Evolutionary conservation across 2,113 vertebrate species (phyloP), one percentile per base, ranked within the genome.

Genomic region (Indri indri): DNA sequence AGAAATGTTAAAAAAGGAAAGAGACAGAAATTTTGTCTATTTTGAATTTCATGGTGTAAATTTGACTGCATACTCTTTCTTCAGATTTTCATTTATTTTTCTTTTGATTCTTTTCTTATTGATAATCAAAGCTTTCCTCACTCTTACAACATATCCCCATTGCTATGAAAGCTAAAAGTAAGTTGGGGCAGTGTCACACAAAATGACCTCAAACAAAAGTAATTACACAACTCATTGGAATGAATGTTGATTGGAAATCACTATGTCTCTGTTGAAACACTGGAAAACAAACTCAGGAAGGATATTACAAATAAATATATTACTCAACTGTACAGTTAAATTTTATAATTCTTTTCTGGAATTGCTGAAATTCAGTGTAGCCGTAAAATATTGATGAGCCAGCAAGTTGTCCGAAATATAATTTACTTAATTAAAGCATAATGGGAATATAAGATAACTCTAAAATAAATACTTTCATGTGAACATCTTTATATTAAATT

Each of bases 381-480:
- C 88, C 85, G 77, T 84, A 42, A 97, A 97, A 27, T 66, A 45
- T 88, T 82, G 71, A 73, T 71, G 92, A 96, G 20, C 20, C n/a
- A 70, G 88, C 81, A 77, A 65, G 66, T 90, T 92, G 32, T 66
- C 88, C 87, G 34, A 80, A 95, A 87, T 88, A 17, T 87, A 95
- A 88, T 96, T 88, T 92, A 86, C 70, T 91, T 85, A 90, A 79
- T 90, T 66, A 96, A 90, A 73, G 40, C n/a, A 12, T 80, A 74
- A 87, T 90, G 54, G 11, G 34, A 87, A 57, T 94, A 40, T 88
- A 89, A 95, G 88, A 79, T 65, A 91, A 88, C 30, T 66, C 32
- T 79, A 77, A 96, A 80, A 66, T 90, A 96, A 90, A 37, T 81
- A 94, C 73, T 95, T 92, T 80, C 91, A 77, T 89, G 96, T 90